Base-by-base conservation (phyloP, 2,113 vertebrate species). In the Syrrhaptes paradoxus region DNA sequence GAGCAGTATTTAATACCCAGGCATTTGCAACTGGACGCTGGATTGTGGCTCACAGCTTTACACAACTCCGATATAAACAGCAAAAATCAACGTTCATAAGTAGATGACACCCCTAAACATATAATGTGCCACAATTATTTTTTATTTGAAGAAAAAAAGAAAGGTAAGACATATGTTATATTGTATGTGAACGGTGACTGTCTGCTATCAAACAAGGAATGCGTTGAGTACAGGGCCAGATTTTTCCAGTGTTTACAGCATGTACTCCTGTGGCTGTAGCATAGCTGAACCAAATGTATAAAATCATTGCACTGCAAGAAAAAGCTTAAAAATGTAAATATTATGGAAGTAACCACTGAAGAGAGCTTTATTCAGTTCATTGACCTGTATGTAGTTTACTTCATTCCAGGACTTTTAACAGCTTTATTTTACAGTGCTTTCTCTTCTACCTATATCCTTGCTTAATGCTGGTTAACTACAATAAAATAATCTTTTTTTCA, bases 381-480 rank as follows among this genome's bases (percentile, higher is more conserved):
- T 90, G 75, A 76, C 41, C 41, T 72, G 24, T 51, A 68, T 51
- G 36, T 8, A 82, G 59, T 79, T 81, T 45, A 52, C 36, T 45
- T 92, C 20, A 63, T 85, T 76, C 14, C 12, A 52, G 45, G 32
- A 32, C 59, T 90, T 90, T 78, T 59, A 38, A 59, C 25, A 43
- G 43, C 20, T 93, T 89, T 78, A 62, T 85, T 93, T 91, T 66
- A 61, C 9, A 32, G 15, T 51, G 16, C 4, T 72, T 96, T 78
- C 57, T 82, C 46, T 71, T 74, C 43, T 63, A 13, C 14, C 43
- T 59, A 43, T 15, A 34, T 46, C 19, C 14, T 66, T 45, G 25
- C 36, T 67, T 85, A 82, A 63, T 51, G 34, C 9, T 87, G 17
- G 13, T 59, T 85, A 75, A 34, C 38, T 59, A 22, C 34, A 67